Evolutionary conservation across 2,797 vertebrate genomes (phyloP), one percentile per base, ranked within the genome.

Genomic region (Aphelocoma californica): DNA sequence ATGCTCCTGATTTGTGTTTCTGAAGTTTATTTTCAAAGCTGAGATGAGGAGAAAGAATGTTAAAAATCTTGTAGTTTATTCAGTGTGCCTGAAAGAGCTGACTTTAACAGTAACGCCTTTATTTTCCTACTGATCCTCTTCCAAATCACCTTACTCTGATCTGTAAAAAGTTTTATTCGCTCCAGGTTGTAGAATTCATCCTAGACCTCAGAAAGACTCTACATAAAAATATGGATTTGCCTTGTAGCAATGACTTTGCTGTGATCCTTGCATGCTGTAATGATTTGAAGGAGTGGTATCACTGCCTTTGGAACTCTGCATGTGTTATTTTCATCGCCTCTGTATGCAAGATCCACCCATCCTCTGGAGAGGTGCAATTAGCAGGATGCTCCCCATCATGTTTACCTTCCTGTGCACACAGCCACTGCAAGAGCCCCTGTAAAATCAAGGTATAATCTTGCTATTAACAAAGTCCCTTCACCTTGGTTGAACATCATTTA

Each of bases 201-300:
- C 84, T 92, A 97, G 88, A 92, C 65, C 80, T 93, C 89, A 95
- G 79, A 94, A 90, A 85, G 65, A 79, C 45, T 73, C 72, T 45
- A 36, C 36, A 42, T 91, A 88, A 94, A 96, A 93, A 77, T 84
- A 80, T 7, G 60, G 60, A 61, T 93, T 93, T 94, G 36, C 62
- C 69, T 57, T 84, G 62, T 83, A 90, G 80, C 67, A 88, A 73
- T 88, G 87, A 69, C 74, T 92, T 77, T 79, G 47, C 73, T 91
- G 85, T 88, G 91, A 71, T 91, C 72, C 54, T 71, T 88, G 90
- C 82, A 82, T 58, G 67, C 67, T 84, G 40, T 71, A 54, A 69
- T 81, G 75, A 44, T 90, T 83, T 74, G 66, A 81, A 92, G 89
- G 71, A 82, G 64, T 34, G 45, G 5, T 60, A 24, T 89, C 81